Percentiles rank a stretch among this genome's conserved stretches.
These are phyloP conservation scores for Stylophora pistillata DNA, from an alignment of 64 coral and sea anemone species.

Conservation along the genomic window DNA sequence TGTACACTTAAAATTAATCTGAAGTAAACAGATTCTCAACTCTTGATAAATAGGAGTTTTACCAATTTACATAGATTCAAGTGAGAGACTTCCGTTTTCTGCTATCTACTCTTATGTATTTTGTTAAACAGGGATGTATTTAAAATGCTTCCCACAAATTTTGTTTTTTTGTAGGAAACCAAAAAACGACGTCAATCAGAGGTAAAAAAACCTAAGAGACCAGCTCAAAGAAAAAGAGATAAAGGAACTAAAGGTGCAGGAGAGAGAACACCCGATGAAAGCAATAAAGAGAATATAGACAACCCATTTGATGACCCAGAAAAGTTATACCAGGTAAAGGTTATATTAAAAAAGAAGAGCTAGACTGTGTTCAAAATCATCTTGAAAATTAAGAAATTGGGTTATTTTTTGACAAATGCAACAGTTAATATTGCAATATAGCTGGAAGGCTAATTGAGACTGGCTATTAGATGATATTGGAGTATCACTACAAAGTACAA, in stretches of 20 bases:
- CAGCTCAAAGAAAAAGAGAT: constrained; percentile 67
- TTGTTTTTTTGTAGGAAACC: constrained; percentile 34
- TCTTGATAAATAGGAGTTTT: background rate
- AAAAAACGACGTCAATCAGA: constrained; percentile 64
- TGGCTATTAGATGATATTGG: too few species aligned
- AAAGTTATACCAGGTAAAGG: constrained; percentile 82
- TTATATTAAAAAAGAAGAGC: background rate
- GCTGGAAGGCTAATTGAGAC: too few species aligned
- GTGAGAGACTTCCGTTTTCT: too few species aligned
- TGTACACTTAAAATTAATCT: background rate
- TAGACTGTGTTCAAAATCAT: background rate
- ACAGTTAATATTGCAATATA: too few species aligned
- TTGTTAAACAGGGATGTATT: too few species aligned
- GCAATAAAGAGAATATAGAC: constrained; percentile 25
- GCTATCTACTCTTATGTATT: too few species aligned
- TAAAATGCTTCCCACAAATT: background rate
- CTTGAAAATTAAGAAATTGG: background rate
- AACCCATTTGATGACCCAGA: constrained; percentile 93
- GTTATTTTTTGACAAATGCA: too few species aligned
- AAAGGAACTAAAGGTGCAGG: constrained; percentile 55
- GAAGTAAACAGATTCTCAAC: too few species aligned
- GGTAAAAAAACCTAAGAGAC: constrained; percentile 74
- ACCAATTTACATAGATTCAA: background rate
- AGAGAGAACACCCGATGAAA: constrained; percentile 31
- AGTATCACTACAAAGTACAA: too few species aligned